Conservation (phyloP, 92 coral and sea anemone genomes). For the Galaxea fascicularis region DNA sequence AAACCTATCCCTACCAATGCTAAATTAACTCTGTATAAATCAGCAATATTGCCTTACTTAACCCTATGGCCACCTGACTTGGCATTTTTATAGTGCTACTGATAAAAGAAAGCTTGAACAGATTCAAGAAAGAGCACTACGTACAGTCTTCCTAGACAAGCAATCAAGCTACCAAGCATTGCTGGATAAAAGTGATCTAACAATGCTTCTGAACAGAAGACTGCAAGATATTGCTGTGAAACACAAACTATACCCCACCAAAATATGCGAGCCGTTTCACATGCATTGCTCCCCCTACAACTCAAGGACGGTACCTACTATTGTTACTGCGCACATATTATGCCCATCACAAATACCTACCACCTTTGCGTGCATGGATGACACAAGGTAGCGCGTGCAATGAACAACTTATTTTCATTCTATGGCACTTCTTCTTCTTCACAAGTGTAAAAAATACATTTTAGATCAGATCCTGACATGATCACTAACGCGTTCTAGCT, state of each 20-base stretch:
- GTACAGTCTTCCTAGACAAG: constrained; percentile 18
- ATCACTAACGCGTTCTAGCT: too few species aligned
- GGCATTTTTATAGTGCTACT: constrained; percentile 42
- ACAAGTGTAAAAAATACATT: too few species aligned
- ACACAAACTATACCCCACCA: constrained; percentile 30
- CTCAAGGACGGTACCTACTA: too few species aligned
- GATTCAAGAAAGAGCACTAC: too few species aligned
- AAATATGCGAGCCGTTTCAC: constrained; percentile 25
- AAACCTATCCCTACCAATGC: constrained; percentile 37
- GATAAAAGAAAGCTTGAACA: constrained; percentile 11
- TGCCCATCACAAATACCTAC: too few species aligned
- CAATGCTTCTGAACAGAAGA: constrained; percentile 20
- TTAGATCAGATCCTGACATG: too few species aligned
- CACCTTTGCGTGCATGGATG: too few species aligned
- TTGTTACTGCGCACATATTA: too few species aligned
- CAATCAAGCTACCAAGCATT: background rate
- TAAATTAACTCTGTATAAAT: constrained; percentile 28
- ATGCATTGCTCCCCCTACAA: constrained; percentile 11
- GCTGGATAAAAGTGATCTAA: constrained; percentile 26
- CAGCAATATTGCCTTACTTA: constrained; percentile 44
- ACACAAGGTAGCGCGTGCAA: too few species aligned
- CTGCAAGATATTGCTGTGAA: constrained; percentile 23
- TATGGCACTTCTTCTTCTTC: too few species aligned
- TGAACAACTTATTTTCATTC: too few species aligned
- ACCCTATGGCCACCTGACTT: constrained; percentile 24